These are phyloP conservation scores for Triplophysa tibetana DNA, from an alignment of 2,113 vertebrate species.

Conservation along the genomic window DNA sequence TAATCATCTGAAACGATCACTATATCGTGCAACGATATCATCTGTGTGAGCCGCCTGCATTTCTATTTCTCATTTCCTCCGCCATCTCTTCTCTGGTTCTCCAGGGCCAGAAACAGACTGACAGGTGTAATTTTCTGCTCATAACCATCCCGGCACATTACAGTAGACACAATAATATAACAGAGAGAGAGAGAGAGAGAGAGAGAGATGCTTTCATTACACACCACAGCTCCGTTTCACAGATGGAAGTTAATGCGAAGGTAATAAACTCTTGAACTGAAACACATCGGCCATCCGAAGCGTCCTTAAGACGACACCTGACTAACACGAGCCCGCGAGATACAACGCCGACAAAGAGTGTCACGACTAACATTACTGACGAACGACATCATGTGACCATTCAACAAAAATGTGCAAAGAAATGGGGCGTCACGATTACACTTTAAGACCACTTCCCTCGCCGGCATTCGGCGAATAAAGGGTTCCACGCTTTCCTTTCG, in stretches of 20 bases:
- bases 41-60: background rate
- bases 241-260: background rate
- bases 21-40: too few species aligned
- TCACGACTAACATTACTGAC: conserved; percentile 25
- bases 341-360: conserved; percentile 38
- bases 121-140: conserved; percentile 57
- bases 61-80: conserved; percentile 10
- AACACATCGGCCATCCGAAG: background rate
- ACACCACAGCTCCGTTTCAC: background rate
- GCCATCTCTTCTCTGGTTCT: conserved; percentile 33
- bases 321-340: conserved; percentile 42
- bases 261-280: background rate
- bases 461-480: conserved; percentile 40
- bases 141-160: conserved; percentile 44
- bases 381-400: conserved; percentile 42
- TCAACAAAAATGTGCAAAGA: conserved; percentile 50
- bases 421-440: background rate
- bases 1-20: too few species aligned
- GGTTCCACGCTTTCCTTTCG: conserved; percentile 17
- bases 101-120: conserved; percentile 48
- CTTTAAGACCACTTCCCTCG: conserved; percentile 34
- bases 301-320: background rate
- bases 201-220: too few species aligned
- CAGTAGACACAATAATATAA: conserved; percentile 32
- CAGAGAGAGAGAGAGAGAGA: too few species aligned